phyloP scores from a whole-genome alignment of 2,797 vertebrate species.

The Telmatherina bonti region DNA sequence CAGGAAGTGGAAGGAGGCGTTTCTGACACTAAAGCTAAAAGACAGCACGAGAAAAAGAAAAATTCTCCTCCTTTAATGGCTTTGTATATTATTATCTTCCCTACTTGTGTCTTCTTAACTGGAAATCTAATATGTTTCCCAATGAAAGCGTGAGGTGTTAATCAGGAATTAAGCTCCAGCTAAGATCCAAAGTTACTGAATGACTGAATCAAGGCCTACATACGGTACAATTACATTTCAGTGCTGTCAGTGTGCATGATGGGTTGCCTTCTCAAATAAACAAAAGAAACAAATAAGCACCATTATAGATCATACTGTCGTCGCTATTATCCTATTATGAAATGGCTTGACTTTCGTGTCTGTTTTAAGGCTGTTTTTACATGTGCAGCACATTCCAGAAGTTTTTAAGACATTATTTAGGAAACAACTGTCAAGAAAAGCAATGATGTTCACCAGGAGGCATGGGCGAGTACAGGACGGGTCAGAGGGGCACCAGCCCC shows the following conservation, averaged over 20 bases:
- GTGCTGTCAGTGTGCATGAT: neutral
- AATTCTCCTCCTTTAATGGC: neutral
- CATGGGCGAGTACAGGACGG: too few relatives aligned
- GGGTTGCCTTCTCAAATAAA: too few relatives aligned
- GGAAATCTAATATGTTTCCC: neutral
- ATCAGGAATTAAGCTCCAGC: neutral
- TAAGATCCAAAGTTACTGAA: constrained; percentile 20
- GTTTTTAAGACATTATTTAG: too few relatives aligned
- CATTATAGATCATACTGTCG: neutral
- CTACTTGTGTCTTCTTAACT: neutral
- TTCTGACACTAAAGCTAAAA: constrained; percentile 6
- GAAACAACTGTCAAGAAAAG: neutral
- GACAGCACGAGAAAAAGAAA: neutral
- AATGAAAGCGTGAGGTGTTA: neutral
- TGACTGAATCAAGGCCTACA: constrained; percentile 11
- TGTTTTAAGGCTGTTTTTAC: neutral
- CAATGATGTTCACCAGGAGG: neutral
- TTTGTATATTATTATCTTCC: neutral
- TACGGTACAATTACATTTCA: neutral
- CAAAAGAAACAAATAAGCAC: too few relatives aligned
- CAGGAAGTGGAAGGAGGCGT: constrained; percentile 38
- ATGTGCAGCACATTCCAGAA: too few relatives aligned
- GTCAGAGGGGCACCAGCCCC: too few relatives aligned
- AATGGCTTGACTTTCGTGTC: neutral
- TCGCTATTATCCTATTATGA: neutral